Base-by-base conservation (phyloP, 2,888 invertebrate genomes). In the Trissoscelio sp. region DNA sequence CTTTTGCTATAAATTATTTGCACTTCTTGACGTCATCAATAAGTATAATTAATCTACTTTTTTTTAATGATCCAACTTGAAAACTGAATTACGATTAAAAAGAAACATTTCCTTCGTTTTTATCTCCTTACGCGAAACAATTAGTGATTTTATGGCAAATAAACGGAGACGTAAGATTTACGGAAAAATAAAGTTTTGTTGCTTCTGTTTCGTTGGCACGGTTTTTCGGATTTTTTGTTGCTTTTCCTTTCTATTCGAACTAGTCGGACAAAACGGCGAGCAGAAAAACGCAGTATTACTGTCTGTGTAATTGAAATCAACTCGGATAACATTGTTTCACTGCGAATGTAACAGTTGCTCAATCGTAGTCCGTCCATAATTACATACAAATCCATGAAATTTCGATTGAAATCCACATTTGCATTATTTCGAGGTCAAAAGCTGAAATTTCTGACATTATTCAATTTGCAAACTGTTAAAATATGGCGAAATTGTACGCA, bases 101-200 rank as follows among this genome's bases (percentile, higher is more conserved):
- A 16, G 12, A 37, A 5, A 18, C 3, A 9, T 46, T 46, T 20
- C 9, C 4, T n/a, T n/a, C 14, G 11, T 2, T 28, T 31, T 31
- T 31, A 12, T 37, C 42, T n/a, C 31, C 28, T 28, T 28, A n/a
- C 2, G 20, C 11, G 5, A 18, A 34, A 20, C 55, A 57, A 57
- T 57, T 57, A 57, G 55, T 20, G 34, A 18, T 57, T 37, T 57
- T 37, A 57, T 57, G 0, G 37, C 55, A 37, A 57, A 57, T 57
- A 57, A 57, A 57, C 14, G 1, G 28, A 0, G 24, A 53, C 3
- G 12, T 1, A 14, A 28, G 53, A 53, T 53, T 46, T 46, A 46
- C 11, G 46, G 12, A 2, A 12, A 14, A 42, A 34, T 42, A 42
- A 3, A 14, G 7, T 9, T 46, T 46, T 20, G n/a, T n/a, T 20